Percentiles rank a stretch among this genome's conserved stretches.
Conservation (phyloP, 2,888 invertebrate species). For the Dermolepida albohirtum region DNA sequence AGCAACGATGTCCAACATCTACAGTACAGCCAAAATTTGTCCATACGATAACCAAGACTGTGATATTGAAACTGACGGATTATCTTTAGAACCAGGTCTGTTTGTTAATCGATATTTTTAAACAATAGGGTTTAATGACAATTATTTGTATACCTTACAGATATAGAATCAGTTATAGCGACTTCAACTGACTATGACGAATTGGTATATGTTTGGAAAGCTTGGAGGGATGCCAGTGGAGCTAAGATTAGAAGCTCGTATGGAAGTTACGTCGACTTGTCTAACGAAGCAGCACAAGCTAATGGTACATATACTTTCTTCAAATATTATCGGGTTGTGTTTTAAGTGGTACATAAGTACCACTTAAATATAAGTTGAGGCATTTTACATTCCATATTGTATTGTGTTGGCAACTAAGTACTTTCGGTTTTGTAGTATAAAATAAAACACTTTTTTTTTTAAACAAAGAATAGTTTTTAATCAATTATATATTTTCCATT, state of each 20-base stretch:
- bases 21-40: slow-evolving; percentile 65
- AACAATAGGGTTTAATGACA: too few species aligned
- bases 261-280: slow-evolving; percentile 71
- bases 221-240: slow-evolving; percentile 75
- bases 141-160: slow-evolving; percentile 49
- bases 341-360: too few species aligned
- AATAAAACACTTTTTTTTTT: too few species aligned
- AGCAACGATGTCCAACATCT: slow-evolving; percentile 57
- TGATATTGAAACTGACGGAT: slow-evolving; percentile 54
- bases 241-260: slow-evolving; percentile 71
- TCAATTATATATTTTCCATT: too few species aligned
- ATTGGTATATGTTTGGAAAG: slow-evolving; percentile 73
- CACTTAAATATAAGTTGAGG: too few species aligned
- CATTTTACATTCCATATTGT: too few species aligned
- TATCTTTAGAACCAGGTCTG: slow-evolving; percentile 61
- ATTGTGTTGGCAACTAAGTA: too few species aligned
- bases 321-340: too few species aligned
- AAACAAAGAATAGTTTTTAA: too few species aligned
- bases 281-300: slow-evolving; percentile 71
- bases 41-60: slow-evolving; percentile 61
- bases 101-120: neutral
- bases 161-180: slow-evolving; percentile 61
- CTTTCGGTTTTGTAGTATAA: too few species aligned
- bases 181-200: slow-evolving; percentile 71
- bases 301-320: slow-evolving; percentile 60